These are phyloP conservation scores for Casuarius casuarius DNA, from an alignment of 2,113 vertebrate genomes.

Conservation along the genomic window DNA sequence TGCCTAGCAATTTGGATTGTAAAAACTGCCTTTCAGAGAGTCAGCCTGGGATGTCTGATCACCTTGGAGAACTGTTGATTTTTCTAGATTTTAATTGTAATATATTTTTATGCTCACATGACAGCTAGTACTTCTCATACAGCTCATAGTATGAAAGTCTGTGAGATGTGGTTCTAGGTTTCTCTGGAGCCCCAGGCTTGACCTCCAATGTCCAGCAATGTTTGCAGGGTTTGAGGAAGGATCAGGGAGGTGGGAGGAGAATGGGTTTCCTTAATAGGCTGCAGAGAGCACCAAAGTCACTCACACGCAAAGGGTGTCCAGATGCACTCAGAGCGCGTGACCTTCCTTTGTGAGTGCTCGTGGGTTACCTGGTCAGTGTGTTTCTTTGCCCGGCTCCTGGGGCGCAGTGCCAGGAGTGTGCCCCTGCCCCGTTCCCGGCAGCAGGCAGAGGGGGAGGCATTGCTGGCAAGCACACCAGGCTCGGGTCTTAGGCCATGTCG, in stretches of 20 bases:
- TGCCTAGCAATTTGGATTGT: constrained; percentile 37
- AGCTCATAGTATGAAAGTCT: background rate
- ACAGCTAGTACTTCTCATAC: background rate
- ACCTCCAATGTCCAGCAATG: background rate
- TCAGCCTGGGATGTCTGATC: constrained; percentile 19
- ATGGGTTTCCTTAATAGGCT: background rate
- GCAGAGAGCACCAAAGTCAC: background rate
- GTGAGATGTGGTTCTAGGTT: background rate
- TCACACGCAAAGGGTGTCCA: rapidly evolving
- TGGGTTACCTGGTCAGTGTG: background rate
- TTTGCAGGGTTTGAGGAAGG: background rate
- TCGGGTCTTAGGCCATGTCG: rapidly evolving
- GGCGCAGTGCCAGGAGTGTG: background rate
- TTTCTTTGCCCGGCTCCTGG: background rate
- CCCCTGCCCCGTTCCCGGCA: background rate
- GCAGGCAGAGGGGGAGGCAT: background rate
- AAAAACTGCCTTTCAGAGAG: background rate
- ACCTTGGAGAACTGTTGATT: constrained; percentile 25
- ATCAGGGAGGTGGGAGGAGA: background rate
- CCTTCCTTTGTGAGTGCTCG: too few relatives aligned
- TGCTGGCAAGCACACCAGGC: rapidly evolving
- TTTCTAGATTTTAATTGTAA: constrained; percentile 45
- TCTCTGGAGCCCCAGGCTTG: background rate
- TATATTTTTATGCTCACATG: constrained; percentile 23
- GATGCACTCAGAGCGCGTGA: background rate